These are phyloP conservation scores for Eristalis pertinax DNA, from an alignment of 2,888 invertebrate genomes.

Conservation along the genomic window DNA sequence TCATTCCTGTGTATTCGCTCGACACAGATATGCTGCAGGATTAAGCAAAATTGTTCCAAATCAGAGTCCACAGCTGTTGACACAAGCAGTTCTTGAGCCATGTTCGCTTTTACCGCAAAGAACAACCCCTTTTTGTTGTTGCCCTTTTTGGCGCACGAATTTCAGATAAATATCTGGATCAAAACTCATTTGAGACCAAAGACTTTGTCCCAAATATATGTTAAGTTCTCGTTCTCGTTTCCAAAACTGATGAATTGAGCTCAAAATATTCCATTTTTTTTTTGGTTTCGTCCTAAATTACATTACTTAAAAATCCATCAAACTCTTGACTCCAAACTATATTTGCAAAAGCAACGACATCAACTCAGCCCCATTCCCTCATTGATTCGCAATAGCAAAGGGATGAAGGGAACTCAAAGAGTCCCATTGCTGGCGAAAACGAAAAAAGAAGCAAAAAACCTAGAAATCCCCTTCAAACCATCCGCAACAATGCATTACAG, in stretches of 20 bases:
- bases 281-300: neutral
- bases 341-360: constrained; percentile 6
- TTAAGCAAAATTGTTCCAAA: too few species aligned
- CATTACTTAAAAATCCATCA: neutral
- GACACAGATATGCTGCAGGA: too few species aligned
- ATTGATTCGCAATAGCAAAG: neutral
- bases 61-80: too few species aligned
- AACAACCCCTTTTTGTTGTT: neutral
- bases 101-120: neutral
- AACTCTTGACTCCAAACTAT: constrained; percentile 14
- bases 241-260: neutral
- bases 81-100: neutral
- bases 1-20: too few species aligned
- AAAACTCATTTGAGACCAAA: neutral
- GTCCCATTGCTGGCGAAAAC: neutral
- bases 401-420: neutral
- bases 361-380: neutral
- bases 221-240: neutral
- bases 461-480: constrained; percentile 16
- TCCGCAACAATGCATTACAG: constrained; percentile 73
- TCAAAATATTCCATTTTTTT: neutral
- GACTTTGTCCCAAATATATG: too few species aligned
- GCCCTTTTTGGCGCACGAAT: neutral
- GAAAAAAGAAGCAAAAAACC: neutral
- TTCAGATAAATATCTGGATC: neutral